Base-by-base conservation (phyloP, 2,888 invertebrate species). In the Trichogramma dendrolimi region DNA sequence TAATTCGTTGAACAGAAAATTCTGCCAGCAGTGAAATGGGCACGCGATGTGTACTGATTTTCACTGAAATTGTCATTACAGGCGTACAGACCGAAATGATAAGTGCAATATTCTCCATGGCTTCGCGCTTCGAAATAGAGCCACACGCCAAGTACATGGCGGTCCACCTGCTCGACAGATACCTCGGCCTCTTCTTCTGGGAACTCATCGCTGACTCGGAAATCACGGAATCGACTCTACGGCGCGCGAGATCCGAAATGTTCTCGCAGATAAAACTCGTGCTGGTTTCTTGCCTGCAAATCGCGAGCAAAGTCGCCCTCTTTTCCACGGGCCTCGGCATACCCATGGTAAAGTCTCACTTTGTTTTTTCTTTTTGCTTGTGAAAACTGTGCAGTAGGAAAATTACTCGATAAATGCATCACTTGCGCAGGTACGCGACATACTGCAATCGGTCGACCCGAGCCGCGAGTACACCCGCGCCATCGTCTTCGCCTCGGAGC, bases 161-260 rank as follows among this genome's bases (percentile, higher is more conserved):
- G 1, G 66, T 78, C 3, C 73, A 75, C 50, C 65, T 78, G 4
- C 77, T 73, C 7, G 78, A 79, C 46, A 73, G 69, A 60, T 75
- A 73, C 56, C 69, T 73, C 69, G 72, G 68, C 14, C 41, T 10
- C 6, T 47, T 60, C 0, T 66, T 60, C 41, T 55, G 57, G 52
- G 60, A 63, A 41, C 41, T 60, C 0, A 14, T 61, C 1, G n/a
- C 58, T 11, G 43, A 3, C 14, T 40, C 27, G 7, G 38, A 57
- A 5, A 3, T 61, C 4, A 49, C 46, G 8, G 58, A 61, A 8
- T 11, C 5, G n/a, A 5, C 40, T 27, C 27, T 52, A 7, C 27
- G 7, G 4, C 61, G 27, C 27, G 27, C 27, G 27, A 27, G 27
- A 27, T 46, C 46, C n/a, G 46, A 66, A 41, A 66, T 72, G 52